Evolutionary conservation across 30 jellyfish, hydroid and myxozoan genomes (phyloP).

Genomic region (Aurelia coerulea): DNA sequence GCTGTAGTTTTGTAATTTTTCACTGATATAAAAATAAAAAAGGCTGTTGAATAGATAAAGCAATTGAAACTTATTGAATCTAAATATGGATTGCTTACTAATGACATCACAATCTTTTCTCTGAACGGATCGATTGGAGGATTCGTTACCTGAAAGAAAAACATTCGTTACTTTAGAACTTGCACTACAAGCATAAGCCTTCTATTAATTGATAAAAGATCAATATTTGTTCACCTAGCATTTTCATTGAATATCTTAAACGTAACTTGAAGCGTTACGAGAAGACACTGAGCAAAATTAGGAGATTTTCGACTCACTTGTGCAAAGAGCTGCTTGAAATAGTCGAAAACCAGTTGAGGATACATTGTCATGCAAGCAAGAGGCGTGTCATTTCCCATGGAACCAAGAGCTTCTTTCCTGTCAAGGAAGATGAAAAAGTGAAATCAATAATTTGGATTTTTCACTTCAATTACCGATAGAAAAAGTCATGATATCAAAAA

Average conservation of each 20-base stretch:
- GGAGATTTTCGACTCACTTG: conserved; percentile 25
- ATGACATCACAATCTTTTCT: conserved; percentile 77
- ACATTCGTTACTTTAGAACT: neutral
- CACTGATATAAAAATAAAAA: no score
- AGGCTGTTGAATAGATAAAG: no score
- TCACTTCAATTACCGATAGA: no score
- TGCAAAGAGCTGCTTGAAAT: conserved; percentile 83
- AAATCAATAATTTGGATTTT: neutral
- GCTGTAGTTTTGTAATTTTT: no score
- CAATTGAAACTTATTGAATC: no score
- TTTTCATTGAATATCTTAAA: no score
- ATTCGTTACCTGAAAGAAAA: conserved; percentile 66
- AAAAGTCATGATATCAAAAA: no score
- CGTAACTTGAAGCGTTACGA: no score
- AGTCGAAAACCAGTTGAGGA: conserved; percentile 71
- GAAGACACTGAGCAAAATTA: no score
- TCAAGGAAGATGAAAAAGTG: neutral
- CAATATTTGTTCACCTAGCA: no score
- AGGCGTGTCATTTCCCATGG: conserved; percentile 86
- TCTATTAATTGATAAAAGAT: no score
- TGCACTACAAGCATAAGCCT: no score
- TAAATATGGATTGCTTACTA: conserved; percentile 23
- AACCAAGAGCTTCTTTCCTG: conserved; percentile 80
- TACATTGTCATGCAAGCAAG: conserved; percentile 80
- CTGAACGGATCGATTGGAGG: conserved; percentile 87